Percentiles rank a stretch among this genome's conserved stretches.
These are phyloP conservation scores for Anticlea derivata DNA, from an alignment of 2,888 invertebrate genomes.

Conservation along the genomic window DNA sequence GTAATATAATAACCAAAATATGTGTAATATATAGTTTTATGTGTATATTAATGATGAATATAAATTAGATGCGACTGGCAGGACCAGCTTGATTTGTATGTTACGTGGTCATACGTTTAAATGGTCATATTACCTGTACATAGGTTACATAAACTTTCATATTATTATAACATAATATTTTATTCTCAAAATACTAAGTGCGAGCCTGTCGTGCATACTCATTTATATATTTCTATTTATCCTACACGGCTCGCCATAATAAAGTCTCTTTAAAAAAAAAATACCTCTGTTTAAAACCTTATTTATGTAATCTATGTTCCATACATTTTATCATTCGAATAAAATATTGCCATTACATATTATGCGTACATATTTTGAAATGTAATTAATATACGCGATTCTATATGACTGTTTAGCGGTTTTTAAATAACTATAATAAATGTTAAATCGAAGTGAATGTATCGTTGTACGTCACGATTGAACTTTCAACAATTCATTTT, in stretches of 20 bases:
- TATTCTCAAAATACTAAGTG: background rate
- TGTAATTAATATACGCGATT: background rate
- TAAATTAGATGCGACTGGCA: conserved; percentile 52
- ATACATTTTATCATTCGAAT: background rate
- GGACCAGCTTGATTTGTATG: conserved; percentile 50
- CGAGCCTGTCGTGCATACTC: background rate
- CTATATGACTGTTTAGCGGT: conserved; percentile 23
- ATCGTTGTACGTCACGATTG: background rate
- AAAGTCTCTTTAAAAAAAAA: too few relatives aligned
- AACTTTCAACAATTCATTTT: background rate
- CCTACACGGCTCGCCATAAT: too few relatives aligned
- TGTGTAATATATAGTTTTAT: conserved; percentile 70
- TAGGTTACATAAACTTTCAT: background rate
- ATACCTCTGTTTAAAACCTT: too few relatives aligned
- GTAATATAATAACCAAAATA: conserved; percentile 55
- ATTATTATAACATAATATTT: background rate
- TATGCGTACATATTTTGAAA: background rate
- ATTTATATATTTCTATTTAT: too few relatives aligned
- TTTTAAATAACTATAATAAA: conserved; percentile 10
- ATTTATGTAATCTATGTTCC: background rate
- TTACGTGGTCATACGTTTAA: conserved; percentile 13
- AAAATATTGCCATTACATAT: too few relatives aligned
- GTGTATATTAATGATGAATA: conserved; percentile 55
- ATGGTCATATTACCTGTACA: conserved; percentile 19
- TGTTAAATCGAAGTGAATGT: conserved; percentile 12